Percentiles rank a stretch among this genome's conserved stretches.
These are phyloP conservation scores for Parazoanthus darwini DNA, from an alignment of 92 coral and sea anemone species.

Conservation along the genomic window DNA sequence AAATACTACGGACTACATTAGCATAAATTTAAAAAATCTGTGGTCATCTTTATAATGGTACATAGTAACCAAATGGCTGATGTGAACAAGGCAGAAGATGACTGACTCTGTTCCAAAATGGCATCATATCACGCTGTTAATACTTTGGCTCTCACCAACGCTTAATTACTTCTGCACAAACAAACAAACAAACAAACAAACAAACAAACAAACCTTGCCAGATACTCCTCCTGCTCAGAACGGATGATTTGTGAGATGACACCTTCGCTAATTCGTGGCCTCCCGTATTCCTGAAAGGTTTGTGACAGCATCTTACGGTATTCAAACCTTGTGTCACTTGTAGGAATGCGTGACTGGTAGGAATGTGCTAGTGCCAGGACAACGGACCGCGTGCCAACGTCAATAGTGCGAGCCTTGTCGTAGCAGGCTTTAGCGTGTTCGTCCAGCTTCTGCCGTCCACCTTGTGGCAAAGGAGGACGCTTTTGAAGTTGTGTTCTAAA, in stretches of 20 bases:
- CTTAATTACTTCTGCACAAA: background rate
- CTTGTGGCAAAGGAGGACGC: conserved; percentile 35
- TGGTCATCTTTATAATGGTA: no score
- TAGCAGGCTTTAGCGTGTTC: conserved; percentile 10
- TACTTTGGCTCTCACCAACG: background rate
- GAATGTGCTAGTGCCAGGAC: conserved; percentile 82
- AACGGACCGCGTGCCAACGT: conserved; percentile 53
- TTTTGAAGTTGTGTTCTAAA: conserved; percentile 52
- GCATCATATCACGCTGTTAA: no score
- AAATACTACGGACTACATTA: no score
- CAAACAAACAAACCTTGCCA: conserved; percentile 28
- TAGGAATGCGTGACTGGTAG: conserved; percentile 72
- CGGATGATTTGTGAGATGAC: conserved; percentile 52
- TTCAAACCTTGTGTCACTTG: conserved; percentile 43
- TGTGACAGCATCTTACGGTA: conserved; percentile 46
- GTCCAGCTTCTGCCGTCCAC: conserved; percentile 16
- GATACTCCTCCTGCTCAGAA: conserved; percentile 63
- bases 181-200: background rate
- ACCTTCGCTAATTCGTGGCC: background rate
- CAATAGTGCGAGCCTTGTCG: conserved; percentile 22
- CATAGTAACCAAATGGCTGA: no score
- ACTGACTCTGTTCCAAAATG: background rate
- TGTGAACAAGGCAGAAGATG: background rate
- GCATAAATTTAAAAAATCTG: no score
- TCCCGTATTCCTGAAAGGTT: conserved; percentile 18